Conservation (phyloP, 2,113 vertebrate species). For the Alosa alosa region DNA sequence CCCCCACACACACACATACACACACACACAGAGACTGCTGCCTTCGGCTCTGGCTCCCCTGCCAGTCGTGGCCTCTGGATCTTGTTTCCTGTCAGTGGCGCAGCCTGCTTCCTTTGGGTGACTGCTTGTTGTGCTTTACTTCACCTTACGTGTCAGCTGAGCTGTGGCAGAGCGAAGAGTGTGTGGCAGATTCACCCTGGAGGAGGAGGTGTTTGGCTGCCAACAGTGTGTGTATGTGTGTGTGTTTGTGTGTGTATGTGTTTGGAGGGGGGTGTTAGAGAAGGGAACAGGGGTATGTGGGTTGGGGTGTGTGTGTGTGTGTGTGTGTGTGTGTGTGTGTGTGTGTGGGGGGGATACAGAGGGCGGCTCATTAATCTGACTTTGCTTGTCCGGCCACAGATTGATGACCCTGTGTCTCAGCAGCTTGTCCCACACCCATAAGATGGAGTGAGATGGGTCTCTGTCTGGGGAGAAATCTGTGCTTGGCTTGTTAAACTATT, state of each 20-base stretch:
- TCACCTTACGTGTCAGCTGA: not conserved
- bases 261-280: not conserved
- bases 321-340: not conserved
- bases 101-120: not conserved
- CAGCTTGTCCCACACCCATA: slow-evolving; percentile 1
- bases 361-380: slow-evolving; percentile 33
- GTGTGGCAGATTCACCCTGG: not conserved
- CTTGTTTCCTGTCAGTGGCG: not conserved
- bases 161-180: not conserved
- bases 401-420: slow-evolving; percentile 22
- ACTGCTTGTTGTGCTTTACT: not conserved
- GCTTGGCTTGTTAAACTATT: not conserved
- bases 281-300: not conserved
- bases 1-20: not conserved
- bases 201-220: not conserved
- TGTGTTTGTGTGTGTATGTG: not conserved
- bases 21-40: too few species aligned
- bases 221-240: not conserved
- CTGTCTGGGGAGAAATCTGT: not conserved
- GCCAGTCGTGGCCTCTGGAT: not conserved
- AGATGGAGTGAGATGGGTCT: not conserved
- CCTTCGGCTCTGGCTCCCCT: not conserved
- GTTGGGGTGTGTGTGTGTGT: not conserved
- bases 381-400: slow-evolving; percentile 21
- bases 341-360: not conserved